Conservation (phyloP, 2,888 invertebrate species). For the Scrobipalpa atriplicella region DNA sequence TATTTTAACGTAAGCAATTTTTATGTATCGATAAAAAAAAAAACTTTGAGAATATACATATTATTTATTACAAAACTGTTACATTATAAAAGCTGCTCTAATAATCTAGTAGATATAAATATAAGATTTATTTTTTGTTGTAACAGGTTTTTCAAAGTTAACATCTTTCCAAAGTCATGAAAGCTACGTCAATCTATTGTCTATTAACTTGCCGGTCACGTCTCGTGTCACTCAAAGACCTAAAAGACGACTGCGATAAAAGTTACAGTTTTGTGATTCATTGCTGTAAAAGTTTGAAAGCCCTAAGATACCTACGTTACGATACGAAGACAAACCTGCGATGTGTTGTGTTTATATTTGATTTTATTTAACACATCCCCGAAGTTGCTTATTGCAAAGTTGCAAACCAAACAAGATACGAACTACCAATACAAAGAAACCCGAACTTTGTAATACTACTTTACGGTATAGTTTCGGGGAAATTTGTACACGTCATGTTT, state of each 20-base stretch:
- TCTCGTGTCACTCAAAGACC: neutral
- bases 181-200: conserved; percentile 7
- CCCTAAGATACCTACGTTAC: neutral
- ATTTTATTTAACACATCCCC: neutral
- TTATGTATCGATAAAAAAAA: too few relatives aligned
- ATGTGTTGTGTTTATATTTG: neutral
- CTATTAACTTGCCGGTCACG: neutral
- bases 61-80: too few relatives aligned
- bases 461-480: neutral
- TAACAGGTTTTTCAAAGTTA: neutral
- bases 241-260: neutral
- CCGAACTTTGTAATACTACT: neutral
- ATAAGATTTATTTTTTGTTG: too few relatives aligned
- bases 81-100: too few relatives aligned
- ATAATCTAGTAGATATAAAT: too few relatives aligned
- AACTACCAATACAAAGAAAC: neutral
- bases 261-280: neutral
- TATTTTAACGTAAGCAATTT: too few relatives aligned
- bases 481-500: conserved; percentile 3
- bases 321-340: neutral
- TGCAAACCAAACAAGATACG: too few relatives aligned
- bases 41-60: too few relatives aligned
- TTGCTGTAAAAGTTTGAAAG: neutral
- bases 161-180: neutral
- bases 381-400: neutral